Evolutionary conservation across 2,113 vertebrate genomes (phyloP).

Genomic region (Struthio camelus): DNA sequence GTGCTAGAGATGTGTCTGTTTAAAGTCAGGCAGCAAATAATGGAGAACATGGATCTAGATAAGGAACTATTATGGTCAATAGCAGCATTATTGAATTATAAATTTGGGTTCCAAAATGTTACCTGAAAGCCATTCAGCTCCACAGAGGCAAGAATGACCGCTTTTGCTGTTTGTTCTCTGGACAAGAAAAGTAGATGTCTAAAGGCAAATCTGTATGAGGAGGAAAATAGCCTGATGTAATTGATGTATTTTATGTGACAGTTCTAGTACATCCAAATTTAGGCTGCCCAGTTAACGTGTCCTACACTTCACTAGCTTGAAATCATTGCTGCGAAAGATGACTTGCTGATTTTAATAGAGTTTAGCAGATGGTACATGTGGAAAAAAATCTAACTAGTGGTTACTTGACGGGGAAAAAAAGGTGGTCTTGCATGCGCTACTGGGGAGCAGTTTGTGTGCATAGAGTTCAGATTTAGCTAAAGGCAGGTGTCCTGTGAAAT

Average conservation of each 20-base stretch:
- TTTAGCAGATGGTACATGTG: constrained; percentile 57
- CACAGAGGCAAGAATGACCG: constrained; percentile 15
- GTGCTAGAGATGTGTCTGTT: background rate
- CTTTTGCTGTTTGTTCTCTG: constrained; percentile 29
- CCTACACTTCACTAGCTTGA: constrained; percentile 71
- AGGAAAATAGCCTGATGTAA: constrained; percentile 41
- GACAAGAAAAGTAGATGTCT: constrained; percentile 44
- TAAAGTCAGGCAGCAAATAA: constrained; percentile 7
- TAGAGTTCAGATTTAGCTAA: constrained; percentile 1
- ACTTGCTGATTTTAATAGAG: constrained; percentile 66
- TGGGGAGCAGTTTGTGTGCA: background rate
- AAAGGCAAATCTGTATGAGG: constrained; percentile 46
- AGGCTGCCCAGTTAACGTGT: constrained; percentile 65
- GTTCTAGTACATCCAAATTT: constrained; percentile 58
- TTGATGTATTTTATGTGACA: constrained; percentile 67
- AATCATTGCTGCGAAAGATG: constrained; percentile 70
- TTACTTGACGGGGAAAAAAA: constrained; percentile 58
- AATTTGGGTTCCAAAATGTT: constrained; percentile 6
- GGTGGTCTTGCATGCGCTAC: constrained; percentile 15
- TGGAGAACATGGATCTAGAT: background rate
- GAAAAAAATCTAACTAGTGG: constrained; percentile 52
- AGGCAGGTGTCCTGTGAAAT: background rate
- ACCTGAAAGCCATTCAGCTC: background rate
- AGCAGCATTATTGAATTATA: background rate
- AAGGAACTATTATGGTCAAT: background rate